phyloP scores from a whole-genome alignment of 2,113 vertebrate genomes.

The Chaenocephalus aceratus region DNA sequence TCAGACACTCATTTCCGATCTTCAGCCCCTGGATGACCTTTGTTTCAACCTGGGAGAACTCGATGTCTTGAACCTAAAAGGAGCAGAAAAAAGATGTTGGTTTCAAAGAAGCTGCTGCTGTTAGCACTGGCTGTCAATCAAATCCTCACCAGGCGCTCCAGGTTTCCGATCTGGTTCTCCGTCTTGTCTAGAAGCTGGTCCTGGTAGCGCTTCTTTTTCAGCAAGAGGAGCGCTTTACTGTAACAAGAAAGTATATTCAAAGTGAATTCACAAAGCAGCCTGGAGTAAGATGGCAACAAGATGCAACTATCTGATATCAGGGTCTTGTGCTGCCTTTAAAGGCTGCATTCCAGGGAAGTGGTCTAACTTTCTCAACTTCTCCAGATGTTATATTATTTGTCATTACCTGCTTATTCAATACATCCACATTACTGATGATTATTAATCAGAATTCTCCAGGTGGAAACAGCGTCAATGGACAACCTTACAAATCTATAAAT shows the following conservation, averaged over 20 bases:
- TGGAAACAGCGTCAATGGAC: too few relatives aligned
- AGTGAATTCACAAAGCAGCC: too few relatives aligned
- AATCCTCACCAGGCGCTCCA: conserved; percentile 92
- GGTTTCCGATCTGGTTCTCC: conserved; percentile 94
- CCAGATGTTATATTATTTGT: too few relatives aligned
- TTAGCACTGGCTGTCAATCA: fast-evolving
- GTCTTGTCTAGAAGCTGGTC: conserved; percentile 95
- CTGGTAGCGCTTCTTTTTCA: conserved; percentile 96
- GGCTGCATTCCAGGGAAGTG: too few relatives aligned
- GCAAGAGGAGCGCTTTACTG: conserved; percentile 91
- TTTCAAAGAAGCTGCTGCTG: neutral
- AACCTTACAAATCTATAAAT: too few relatives aligned
- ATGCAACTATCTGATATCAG: too few relatives aligned
- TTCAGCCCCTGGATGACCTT: conserved; percentile 95
- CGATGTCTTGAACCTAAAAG: conserved; percentile 93
- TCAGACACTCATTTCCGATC: conserved; percentile 94
- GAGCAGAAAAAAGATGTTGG: neutral
- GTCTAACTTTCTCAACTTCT: too few relatives aligned
- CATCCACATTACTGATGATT: too few relatives aligned
- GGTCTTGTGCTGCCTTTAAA: too few relatives aligned
- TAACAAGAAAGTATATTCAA: neutral
- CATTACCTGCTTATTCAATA: too few relatives aligned
- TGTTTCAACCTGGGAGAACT: conserved; percentile 96
- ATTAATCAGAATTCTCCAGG: too few relatives aligned
- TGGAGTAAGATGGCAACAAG: too few relatives aligned